Conservation (phyloP, 2,888 invertebrate genomes). For the Acholoe squamosa region DNA sequence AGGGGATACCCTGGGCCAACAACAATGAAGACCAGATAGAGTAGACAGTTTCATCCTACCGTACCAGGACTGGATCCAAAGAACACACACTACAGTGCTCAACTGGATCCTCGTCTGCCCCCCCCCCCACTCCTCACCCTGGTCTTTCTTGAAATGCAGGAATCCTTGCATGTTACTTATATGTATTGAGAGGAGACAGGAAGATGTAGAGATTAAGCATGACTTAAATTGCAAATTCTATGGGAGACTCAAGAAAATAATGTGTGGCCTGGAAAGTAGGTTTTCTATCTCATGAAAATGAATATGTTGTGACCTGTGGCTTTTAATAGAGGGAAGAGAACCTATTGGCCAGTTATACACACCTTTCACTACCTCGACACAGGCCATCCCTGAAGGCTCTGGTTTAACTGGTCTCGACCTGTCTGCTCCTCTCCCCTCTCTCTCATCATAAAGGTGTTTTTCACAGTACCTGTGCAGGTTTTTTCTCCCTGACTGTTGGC, state of each 20-base stretch:
- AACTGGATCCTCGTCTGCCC: background rate
- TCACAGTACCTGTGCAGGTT: background rate
- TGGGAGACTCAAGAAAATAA: too few species aligned
- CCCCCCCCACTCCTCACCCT: background rate
- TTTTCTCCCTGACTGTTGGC: background rate
- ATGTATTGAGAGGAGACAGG: too few species aligned
- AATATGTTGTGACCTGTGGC: too few species aligned
- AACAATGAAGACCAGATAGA: background rate
- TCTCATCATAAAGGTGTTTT: background rate
- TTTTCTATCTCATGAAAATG: too few species aligned
- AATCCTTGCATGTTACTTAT: too few species aligned
- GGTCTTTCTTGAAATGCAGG: too few species aligned
- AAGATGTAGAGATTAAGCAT: too few species aligned
- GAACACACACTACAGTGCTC: background rate
- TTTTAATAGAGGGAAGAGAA: background rate
- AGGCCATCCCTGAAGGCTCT: background rate
- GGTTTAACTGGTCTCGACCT: constrained; percentile 6
- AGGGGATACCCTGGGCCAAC: background rate
- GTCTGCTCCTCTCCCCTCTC: background rate
- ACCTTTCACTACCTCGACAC: background rate
- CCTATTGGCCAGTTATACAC: background rate
- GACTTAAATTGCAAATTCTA: too few species aligned
- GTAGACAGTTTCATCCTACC: background rate
- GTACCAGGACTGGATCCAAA: constrained; percentile 17
- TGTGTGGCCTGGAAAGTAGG: too few species aligned